These are phyloP conservation scores for Bucco capensis DNA, from an alignment of 2,113 vertebrate species.

Conservation along the genomic window DNA sequence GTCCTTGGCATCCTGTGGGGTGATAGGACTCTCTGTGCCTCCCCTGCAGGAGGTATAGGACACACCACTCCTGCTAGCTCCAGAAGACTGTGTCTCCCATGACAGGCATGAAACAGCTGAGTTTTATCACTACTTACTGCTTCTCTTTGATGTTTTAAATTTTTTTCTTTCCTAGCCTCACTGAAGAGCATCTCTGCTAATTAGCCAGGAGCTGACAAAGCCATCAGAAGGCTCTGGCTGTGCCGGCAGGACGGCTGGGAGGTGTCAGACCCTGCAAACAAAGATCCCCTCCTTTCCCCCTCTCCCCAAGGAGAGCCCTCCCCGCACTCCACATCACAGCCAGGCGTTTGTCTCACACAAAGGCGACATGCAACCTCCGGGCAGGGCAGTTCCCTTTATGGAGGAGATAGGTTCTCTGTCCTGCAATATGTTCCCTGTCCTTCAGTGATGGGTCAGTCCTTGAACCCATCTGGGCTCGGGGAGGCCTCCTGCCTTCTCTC, in stretches of 20 bases:
- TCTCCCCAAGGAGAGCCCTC: neutral
- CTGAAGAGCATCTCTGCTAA: slow-evolving; percentile 32
- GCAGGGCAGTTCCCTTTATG: neutral
- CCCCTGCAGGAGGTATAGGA: neutral
- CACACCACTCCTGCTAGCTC: neutral
- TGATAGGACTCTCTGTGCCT: neutral
- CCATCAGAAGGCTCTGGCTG: slow-evolving; percentile 43
- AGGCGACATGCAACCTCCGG: neutral
- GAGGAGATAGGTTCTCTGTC: neutral
- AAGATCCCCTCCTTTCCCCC: slow-evolving; percentile 16
- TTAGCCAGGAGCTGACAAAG: slow-evolving; percentile 54
- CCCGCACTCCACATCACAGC: neutral
- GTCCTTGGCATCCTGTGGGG: neutral
- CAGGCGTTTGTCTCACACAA: slow-evolving; percentile 44
- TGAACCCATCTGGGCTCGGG: neutral
- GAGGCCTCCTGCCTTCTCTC: neutral
- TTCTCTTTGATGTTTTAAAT: slow-evolving; percentile 36
- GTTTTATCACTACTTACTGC: slow-evolving; percentile 18
- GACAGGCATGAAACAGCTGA: neutral
- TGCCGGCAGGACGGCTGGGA: slow-evolving; percentile 28
- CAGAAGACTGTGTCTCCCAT: neutral
- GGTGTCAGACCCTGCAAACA: slow-evolving; percentile 63
- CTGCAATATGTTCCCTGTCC: neutral
- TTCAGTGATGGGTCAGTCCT: neutral
- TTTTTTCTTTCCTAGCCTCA: slow-evolving; percentile 3